Percentiles rank a stretch among this genome's conserved stretches.
Evolutionary conservation across 1,140 invertebrate species (phyloP).

Genomic region (Anastrepha ludens): DNA sequence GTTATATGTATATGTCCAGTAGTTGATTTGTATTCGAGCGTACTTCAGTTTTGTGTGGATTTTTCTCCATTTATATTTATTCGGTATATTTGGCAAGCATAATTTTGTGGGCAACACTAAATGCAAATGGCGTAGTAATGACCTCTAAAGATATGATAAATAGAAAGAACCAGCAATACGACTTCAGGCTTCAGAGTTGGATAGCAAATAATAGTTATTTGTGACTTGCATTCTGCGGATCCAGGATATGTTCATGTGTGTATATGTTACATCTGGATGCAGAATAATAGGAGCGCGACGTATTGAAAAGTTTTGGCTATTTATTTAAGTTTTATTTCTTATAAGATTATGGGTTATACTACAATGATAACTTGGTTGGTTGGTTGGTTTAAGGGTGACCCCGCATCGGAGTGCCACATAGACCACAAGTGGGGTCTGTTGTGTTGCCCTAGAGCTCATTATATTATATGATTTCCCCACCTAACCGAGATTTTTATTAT

Average conservation of each 20-base stretch:
- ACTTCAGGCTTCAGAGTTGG: slow-evolving; percentile 9
- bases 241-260: not conserved
- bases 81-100: not conserved
- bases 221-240: not conserved
- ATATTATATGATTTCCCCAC: no score
- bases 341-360: no score
- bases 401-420: no score
- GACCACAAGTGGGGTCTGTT: no score
- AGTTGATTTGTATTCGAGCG: not conserved
- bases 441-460: no score
- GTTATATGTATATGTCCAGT: not conserved
- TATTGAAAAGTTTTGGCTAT: no score
- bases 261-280: not conserved
- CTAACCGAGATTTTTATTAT: no score
- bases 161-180: not conserved
- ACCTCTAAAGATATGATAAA: not conserved
- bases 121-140: not conserved
- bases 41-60: not conserved
- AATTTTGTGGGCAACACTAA: not conserved
- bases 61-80: not conserved
- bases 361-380: no score
- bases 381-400: no score
- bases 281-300: not conserved
- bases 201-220: no score
- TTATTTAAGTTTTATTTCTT: no score